Conservation (phyloP, 2,888 invertebrate species). For the Epinotia brunnichana region DNA sequence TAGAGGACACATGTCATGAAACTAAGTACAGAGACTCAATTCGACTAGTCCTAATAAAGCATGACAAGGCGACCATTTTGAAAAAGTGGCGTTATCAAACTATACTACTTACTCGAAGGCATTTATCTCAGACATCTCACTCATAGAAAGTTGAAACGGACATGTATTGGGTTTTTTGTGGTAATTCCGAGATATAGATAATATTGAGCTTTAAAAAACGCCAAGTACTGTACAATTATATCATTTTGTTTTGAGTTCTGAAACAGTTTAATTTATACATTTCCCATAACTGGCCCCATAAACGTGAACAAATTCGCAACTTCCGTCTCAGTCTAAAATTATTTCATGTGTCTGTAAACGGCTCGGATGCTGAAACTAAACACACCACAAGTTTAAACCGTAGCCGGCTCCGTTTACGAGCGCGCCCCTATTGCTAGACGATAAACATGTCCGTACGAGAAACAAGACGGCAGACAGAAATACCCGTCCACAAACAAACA, state of each 20-base stretch:
- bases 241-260: too few species aligned
- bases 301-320: slow-evolving; percentile 17
- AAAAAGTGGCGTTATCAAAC: too few species aligned
- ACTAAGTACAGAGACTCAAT: not conserved
- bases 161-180: too few species aligned
- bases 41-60: not conserved
- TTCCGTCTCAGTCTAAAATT: slow-evolving; percentile 34
- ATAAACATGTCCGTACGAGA: slow-evolving; percentile 71
- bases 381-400: slow-evolving; percentile 59
- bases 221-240: too few species aligned
- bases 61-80: not conserved
- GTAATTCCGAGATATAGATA: too few species aligned
- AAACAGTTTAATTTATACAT: too few species aligned
- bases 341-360: slow-evolving; percentile 43
- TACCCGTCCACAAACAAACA: slow-evolving; percentile 70
- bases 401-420: slow-evolving; percentile 71
- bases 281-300: not conserved
- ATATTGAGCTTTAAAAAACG: too few species aligned
- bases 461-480: slow-evolving; percentile 69
- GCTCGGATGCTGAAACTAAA: slow-evolving; percentile 59
- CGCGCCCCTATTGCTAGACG: slow-evolving; percentile 64
- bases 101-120: too few species aligned
- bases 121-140: too few species aligned
- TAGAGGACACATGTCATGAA: not conserved
- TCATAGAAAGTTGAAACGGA: too few species aligned